These are phyloP conservation scores for Drosophila funebris DNA, from an alignment of 1,140 invertebrate species.

Conservation along the genomic window DNA sequence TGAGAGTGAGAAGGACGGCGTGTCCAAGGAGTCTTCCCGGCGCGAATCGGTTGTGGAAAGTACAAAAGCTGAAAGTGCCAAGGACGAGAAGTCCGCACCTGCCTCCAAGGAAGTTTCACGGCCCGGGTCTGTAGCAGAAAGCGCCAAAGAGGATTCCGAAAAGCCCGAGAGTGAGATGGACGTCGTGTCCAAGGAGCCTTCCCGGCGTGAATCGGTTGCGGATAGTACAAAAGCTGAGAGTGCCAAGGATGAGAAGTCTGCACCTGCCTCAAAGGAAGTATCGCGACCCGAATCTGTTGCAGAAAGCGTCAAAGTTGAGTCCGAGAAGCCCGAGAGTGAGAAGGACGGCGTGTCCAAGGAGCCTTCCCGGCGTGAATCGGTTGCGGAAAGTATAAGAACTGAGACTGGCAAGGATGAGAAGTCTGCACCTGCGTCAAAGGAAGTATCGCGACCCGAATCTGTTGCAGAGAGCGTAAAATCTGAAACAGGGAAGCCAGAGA, in stretches of 20 bases:
- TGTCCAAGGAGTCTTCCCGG: constrained; percentile 41
- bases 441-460: no score
- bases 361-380: constrained; percentile 18
- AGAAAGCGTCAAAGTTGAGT: constrained; percentile 4
- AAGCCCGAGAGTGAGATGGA: neutral
- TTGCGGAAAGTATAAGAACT: no score
- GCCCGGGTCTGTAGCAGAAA: constrained; percentile 23
- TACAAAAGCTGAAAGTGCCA: neutral
- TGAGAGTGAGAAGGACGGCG: constrained; percentile 26
- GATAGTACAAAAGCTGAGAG: constrained; percentile 4
- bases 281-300: constrained; percentile 8
- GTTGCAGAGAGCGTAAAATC: constrained; percentile 14
- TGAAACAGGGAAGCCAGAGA: constrained; percentile 3
- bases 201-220: constrained; percentile 19
- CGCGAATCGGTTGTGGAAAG: constrained; percentile 35
- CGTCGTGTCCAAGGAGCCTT: neutral
- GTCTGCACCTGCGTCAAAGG: no score
- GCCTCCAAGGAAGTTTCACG: constrained; percentile 10
- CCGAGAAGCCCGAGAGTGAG: neutral
- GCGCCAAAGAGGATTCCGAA: neutral
- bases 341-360: constrained; percentile 36
- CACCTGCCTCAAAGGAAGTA: constrained; percentile 13
- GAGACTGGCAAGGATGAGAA: no score
- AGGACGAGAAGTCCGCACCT: constrained; percentile 42
- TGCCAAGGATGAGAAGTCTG: constrained; percentile 30